A percentile compares a stretch with the other conserved stretches of the same genome.
Conservation (phyloP, 2,888 invertebrate genomes). For the Calephelis perditalis region DNA sequence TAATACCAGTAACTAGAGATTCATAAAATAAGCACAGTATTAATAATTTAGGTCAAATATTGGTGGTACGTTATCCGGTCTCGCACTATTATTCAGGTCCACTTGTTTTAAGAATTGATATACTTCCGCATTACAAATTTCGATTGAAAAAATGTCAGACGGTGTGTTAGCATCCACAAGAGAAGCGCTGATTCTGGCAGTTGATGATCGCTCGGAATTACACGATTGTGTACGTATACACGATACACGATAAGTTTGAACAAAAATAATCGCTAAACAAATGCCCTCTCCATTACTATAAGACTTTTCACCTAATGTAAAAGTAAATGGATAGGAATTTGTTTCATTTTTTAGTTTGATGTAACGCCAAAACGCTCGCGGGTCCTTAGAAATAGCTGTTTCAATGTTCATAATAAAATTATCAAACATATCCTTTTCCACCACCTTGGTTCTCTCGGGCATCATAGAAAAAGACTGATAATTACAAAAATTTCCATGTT, state of each 20-base stretch:
- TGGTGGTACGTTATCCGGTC: no score
- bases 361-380: neutral
- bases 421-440: neutral
- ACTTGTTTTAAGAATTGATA: neutral
- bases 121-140: neutral
- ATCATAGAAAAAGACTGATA: neutral
- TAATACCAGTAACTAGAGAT: no score
- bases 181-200: neutral
- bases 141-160: neutral
- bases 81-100: neutral
- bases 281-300: neutral
- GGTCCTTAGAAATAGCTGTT: neutral
- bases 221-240: neutral
- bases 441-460: neutral
- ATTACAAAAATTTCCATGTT: neutral
- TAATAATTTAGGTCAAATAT: no score
- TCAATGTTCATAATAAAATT: neutral
- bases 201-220: neutral
- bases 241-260: no score
- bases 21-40: no score
- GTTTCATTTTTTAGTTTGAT: neutral
- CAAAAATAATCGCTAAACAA: neutral
- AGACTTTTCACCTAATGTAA: neutral
- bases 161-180: neutral
- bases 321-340: conserved; percentile 1